A percentile compares a stretch with the other conserved stretches of the same genome.
phyloP scores from a whole-genome alignment of 2,113 vertebrate species.

The Plectropomus leopardus region DNA sequence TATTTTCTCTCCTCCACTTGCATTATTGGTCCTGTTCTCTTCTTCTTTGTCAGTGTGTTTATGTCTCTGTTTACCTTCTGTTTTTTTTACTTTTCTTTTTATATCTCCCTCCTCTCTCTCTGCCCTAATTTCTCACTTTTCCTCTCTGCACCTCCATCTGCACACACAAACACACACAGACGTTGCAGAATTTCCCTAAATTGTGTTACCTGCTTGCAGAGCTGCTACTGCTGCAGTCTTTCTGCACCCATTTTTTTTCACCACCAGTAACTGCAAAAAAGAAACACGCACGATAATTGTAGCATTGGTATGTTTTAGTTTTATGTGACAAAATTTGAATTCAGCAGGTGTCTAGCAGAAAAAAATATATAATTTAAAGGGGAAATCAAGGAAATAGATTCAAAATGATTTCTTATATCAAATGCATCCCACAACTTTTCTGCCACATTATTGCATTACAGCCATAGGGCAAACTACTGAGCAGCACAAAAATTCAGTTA shows the following conservation, averaged over 20 bases:
- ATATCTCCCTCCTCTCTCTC: constrained; percentile 26
- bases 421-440: not conserved
- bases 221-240: constrained; percentile 42
- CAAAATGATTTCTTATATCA: not conserved
- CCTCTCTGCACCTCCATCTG: constrained; percentile 25
- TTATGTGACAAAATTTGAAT: not conserved
- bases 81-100: constrained; percentile 37
- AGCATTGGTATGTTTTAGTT: not conserved
- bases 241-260: not conserved
- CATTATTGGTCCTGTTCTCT: constrained; percentile 35
- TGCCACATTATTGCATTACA: not conserved
- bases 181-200: constrained; percentile 34
- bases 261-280: not conserved
- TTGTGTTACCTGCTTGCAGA: constrained; percentile 39
- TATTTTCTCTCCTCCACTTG: constrained; percentile 42
- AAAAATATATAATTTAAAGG: no score
- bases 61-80: constrained; percentile 54
- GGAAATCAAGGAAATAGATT: not conserved
- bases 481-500: not conserved
- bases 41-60: constrained; percentile 55
- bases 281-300: not conserved
- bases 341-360: not conserved
- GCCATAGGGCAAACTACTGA: no score
- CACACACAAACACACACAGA: constrained; percentile 10
- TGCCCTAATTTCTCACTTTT: constrained; percentile 57